phyloP scores from a whole-genome alignment of 2,797 vertebrate genomes.

The Sebastes kiyomatsui region DNA sequence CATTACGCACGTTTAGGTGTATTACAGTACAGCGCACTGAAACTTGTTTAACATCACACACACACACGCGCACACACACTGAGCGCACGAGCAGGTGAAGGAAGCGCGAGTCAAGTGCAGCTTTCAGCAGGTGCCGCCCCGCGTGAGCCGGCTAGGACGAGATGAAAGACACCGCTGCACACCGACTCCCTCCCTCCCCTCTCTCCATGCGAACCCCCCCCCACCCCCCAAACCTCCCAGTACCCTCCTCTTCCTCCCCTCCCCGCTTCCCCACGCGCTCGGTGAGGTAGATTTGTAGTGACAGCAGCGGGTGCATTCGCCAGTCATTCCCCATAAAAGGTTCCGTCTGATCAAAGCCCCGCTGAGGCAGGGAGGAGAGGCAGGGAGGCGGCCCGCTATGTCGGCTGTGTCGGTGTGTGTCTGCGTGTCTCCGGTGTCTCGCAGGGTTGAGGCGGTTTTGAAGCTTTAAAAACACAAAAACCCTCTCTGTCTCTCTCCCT shows the following conservation, averaged over 20 bases:
- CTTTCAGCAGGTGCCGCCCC: slow-evolving; percentile 79
- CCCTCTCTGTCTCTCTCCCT: slow-evolving; percentile 69
- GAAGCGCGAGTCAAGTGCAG: slow-evolving; percentile 68
- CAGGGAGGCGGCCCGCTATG: slow-evolving; percentile 71
- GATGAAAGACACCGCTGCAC: slow-evolving; percentile 76
- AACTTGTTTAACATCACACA: slow-evolving; percentile 13
- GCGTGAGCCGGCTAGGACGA: slow-evolving; percentile 70
- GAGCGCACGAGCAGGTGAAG: slow-evolving; percentile 52
- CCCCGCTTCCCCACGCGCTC: slow-evolving; percentile 59
- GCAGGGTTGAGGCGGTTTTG: slow-evolving; percentile 77
- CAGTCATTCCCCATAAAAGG: slow-evolving; percentile 86
- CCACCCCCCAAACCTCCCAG: background rate
- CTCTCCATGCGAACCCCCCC: background rate
- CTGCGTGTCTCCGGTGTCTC: slow-evolving; percentile 80
- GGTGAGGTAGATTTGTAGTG: slow-evolving; percentile 84
- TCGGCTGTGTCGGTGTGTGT: slow-evolving; percentile 63
- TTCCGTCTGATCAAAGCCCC: slow-evolving; percentile 83
- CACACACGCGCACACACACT: background rate
- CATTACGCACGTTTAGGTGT: background rate
- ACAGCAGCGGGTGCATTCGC: slow-evolving; percentile 84
- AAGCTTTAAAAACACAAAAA: slow-evolving; percentile 76
- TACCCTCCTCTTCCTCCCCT: background rate
- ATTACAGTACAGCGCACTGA: slow-evolving; percentile 5
- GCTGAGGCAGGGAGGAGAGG: slow-evolving; percentile 70
- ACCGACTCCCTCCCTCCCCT: slow-evolving; percentile 17